Conservation (phyloP, 2,888 invertebrate genomes). For the Parnassius smintheus region DNA sequence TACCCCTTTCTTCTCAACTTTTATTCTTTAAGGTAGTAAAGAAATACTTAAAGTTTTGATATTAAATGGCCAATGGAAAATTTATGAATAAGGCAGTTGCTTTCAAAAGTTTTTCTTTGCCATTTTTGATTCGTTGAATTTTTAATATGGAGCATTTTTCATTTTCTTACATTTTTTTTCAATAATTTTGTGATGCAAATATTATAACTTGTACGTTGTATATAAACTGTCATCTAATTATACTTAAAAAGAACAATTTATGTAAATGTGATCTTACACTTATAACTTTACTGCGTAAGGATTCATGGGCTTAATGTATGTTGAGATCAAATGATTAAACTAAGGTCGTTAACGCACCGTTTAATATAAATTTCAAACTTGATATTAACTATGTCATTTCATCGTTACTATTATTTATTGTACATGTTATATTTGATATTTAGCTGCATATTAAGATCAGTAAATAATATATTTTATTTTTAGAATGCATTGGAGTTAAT, state of each 20-base stretch:
- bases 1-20: constrained; percentile 6
- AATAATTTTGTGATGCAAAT: too few species aligned
- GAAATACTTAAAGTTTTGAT: constrained; percentile 10
- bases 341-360: background rate
- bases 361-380: background rate
- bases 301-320: too few species aligned
- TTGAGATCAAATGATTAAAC: too few species aligned
- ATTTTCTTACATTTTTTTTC: background rate
- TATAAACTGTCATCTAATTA: too few species aligned
- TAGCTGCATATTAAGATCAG: too few species aligned
- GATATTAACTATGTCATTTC: too few species aligned
- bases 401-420: too few species aligned
- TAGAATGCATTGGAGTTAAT: constrained; percentile 74
- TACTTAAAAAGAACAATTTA: too few species aligned
- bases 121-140: constrained; percentile 7
- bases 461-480: constrained; percentile 12
- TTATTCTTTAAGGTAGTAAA: constrained; percentile 6
- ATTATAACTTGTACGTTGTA: too few species aligned
- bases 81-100: constrained; percentile 5
- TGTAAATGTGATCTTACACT: too few species aligned
- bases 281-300: too few species aligned
- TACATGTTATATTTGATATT: too few species aligned
- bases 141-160: constrained; percentile 11
- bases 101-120: constrained; percentile 6
- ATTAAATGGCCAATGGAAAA: constrained; percentile 3